Base-by-base conservation (phyloP, 1,140 invertebrate genomes). In the Lutraria rhynchaena region DNA sequence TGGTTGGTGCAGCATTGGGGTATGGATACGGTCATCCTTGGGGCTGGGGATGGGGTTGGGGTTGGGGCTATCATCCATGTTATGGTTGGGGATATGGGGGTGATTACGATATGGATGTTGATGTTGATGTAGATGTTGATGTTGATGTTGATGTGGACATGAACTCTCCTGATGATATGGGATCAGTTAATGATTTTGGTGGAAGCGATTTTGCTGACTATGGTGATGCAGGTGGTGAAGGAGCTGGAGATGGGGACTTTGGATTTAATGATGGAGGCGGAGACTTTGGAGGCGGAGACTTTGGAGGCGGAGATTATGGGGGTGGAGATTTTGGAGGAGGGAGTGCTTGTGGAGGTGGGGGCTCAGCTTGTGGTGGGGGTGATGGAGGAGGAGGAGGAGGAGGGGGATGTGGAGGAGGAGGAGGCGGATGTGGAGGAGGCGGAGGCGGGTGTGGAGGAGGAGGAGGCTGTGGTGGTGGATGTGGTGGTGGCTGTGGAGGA, bases 21-120 rank as follows among this genome's bases (percentile, higher is more conserved):
- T 78, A 67, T 57, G 75, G 75, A 19, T 78, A 44, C 41, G 75
- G 75, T 27, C n/a, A 24, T 31, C 75, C 75, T 7, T 78, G 46
- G 53, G 17, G 69, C 41, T 19, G 53, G 53, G 46, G 71, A 49
- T n/a, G 46, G 46, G 1, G 44, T 2, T 51, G 53, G 51, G 27
- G 67, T 11, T 1, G 51, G 46, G 19, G 69, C n/a, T 51, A 13
- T 33, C 27, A 41, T 19, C 19, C 24, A 19, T 19, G 53, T 53
- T 0, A 46, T 49, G 31, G 46, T 7, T 55, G 55, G 29, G 13
- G 24, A 9, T 19, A 53, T 11, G 60, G 49, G 35, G 37, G 49
- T 41, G 37, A 41, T 41, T 41, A 41, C 15, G 37, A 41, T 63
- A 63, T 55, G 65, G 61, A 57, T 11, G 19, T 31, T 51, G 57